Evolutionary conservation across 2,113 vertebrate species (phyloP).

Genomic region (Macaca mulatta): DNA sequence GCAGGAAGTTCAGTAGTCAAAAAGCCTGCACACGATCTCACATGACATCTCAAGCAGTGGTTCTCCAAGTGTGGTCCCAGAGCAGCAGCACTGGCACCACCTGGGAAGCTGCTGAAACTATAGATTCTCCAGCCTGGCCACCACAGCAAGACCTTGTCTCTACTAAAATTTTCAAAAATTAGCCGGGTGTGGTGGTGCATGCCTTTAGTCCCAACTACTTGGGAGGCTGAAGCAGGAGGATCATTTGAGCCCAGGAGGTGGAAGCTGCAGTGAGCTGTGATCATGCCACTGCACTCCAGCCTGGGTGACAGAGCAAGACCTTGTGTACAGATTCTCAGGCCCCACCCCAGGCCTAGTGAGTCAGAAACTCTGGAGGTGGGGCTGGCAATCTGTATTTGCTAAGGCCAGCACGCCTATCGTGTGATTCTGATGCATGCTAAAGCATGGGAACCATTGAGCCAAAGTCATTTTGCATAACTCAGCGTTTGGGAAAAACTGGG

Average conservation of each 20-base stretch:
- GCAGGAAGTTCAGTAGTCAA: neutral
- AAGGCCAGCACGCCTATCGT: neutral
- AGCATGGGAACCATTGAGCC: neutral
- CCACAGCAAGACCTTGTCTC: no score
- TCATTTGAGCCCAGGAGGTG: no score
- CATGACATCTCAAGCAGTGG: neutral
- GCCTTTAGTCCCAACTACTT: no score
- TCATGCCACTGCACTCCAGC: no score
- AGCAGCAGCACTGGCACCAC: neutral
- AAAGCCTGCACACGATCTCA: neutral
- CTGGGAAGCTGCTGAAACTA: neutral
- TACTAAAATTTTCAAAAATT: no score
- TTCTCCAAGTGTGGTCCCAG: neutral
- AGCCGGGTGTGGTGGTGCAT: no score
- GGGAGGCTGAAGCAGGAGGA: no score
- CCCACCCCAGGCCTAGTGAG: neutral
- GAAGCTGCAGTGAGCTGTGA: no score
- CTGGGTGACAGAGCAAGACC: no score
- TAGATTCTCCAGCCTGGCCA: neutral
- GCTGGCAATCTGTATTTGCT: neutral
- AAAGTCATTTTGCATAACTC: neutral
- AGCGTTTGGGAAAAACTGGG: neutral
- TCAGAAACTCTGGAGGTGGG: neutral
- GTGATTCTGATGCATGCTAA: neutral
- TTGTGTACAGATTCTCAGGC: neutral